These are phyloP conservation scores for Phalacrocorax aristotelis DNA, from an alignment of 2,113 vertebrate species.

Conservation along the genomic window DNA sequence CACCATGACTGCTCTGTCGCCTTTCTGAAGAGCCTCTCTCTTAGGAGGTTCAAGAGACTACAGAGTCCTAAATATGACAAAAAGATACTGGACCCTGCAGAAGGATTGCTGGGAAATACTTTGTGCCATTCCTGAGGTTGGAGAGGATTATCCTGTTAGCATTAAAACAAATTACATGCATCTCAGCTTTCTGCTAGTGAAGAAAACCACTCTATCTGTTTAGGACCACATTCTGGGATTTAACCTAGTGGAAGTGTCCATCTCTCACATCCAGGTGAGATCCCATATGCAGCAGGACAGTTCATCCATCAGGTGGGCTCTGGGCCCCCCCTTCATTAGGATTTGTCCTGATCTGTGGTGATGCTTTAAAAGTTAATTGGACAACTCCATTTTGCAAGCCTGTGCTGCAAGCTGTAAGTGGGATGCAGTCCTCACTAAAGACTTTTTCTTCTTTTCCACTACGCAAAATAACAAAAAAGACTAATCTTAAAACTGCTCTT, in stretches of 20 bases:
- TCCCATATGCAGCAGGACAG: neutral
- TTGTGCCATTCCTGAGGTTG: neutral
- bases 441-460: constrained; percentile 41
- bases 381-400: neutral
- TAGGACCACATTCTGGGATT: neutral
- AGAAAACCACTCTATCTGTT: neutral
- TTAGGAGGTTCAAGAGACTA: neutral
- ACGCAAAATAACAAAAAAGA: constrained; percentile 69
- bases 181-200: neutral
- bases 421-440: neutral
- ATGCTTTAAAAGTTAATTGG: neutral
- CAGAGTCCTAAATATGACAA: neutral
- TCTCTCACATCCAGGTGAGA: neutral
- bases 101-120: neutral
- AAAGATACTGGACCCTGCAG: neutral
- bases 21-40: neutral
- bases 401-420: neutral
- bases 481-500: constrained; percentile 71
- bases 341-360: neutral
- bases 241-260: neutral
- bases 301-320: neutral
- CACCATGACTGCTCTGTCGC: fast-evolving
- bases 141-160: neutral
- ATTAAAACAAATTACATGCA: neutral
- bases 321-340: neutral